These are phyloP conservation scores for Drosophila eohydei DNA, from an alignment of 2,888 invertebrate genomes.

Conservation along the genomic window DNA sequence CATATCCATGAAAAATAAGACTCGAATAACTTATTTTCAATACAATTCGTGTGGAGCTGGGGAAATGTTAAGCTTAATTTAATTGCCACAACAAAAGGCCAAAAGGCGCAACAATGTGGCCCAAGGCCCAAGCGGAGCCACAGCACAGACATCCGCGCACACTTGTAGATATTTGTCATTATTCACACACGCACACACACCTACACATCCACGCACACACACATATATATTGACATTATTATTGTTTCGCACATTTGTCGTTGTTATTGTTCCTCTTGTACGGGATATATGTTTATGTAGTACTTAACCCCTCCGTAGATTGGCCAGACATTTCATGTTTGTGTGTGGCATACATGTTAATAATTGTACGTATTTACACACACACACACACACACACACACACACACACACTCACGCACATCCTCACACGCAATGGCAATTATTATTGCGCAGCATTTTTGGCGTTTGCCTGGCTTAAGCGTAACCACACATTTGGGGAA, in stretches of 20 bases:
- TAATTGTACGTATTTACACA: conserved; percentile 42
- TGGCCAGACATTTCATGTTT: conserved; percentile 35
- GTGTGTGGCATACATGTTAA: conserved; percentile 51
- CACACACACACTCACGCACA: conserved; percentile 6
- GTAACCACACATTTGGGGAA: conserved; percentile 79
- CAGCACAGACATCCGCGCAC: conserved; percentile 21
- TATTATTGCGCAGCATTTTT: conserved; percentile 60
- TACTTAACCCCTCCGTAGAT: conserved; percentile 46
- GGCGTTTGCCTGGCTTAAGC: conserved; percentile 75
- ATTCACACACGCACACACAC: conserved; percentile 29
- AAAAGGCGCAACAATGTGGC: conserved; percentile 66
- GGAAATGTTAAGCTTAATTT: conserved; percentile 80
- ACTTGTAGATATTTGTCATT: conserved; percentile 46
- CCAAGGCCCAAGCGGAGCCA: conserved; percentile 52
- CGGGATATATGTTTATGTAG: conserved; percentile 37
- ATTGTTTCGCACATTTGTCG: conserved; percentile 57
- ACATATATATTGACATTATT: conserved; percentile 29
- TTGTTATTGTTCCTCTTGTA: conserved; percentile 51
- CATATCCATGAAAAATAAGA: conserved; percentile 6
- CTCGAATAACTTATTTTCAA: conserved; percentile 39
- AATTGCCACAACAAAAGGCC: conserved; percentile 75
- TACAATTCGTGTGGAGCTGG: conserved; percentile 34
- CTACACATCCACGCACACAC: background rate
- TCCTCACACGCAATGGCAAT: conserved; percentile 39
- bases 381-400: conserved; percentile 6